Percentiles rank a stretch among this genome's conserved stretches.
Evolutionary conservation across 2,113 vertebrate genomes (phyloP).

Genomic region (Zingel zingel): DNA sequence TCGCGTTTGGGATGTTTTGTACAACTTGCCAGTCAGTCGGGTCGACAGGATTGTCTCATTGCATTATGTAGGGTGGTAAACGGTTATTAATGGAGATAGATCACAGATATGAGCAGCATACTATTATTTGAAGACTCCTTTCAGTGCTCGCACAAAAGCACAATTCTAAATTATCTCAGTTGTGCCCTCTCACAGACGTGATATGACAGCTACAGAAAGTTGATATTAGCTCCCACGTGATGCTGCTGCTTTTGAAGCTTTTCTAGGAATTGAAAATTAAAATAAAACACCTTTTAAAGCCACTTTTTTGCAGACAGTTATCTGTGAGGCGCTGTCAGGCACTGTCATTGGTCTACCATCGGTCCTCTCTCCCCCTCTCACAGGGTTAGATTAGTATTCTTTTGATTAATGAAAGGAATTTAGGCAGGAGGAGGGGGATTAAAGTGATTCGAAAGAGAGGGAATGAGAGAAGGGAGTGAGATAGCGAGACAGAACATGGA

Average conservation of each 20-base stretch:
- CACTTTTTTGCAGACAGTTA: conserved; percentile 9
- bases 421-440: not conserved
- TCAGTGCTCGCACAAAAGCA: not conserved
- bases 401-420: conserved; percentile 56
- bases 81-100: not conserved
- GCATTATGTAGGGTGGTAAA: not conserved
- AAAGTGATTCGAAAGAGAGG: not conserved
- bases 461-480: not conserved
- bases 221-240: conserved; percentile 25
- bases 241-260: conserved; percentile 36
- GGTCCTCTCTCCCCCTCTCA: conserved; percentile 33
- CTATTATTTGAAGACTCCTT: not conserved
- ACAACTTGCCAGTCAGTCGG: not conserved
- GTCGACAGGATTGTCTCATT: not conserved
- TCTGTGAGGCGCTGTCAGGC: conserved; percentile 7
- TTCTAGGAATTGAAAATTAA: conserved; percentile 8
- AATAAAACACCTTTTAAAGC: conserved; percentile 12
- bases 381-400: conserved; percentile 12
- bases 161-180: conserved; percentile 35
- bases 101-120: not conserved
- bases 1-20: not conserved
- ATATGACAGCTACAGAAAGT: conserved; percentile 7
- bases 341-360: conserved; percentile 50
- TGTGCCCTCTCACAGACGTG: not conserved
- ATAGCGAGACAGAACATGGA: not conserved